Percentiles rank a stretch among this genome's conserved stretches.
These are phyloP conservation scores for Gymnocephalus cernua DNA, from an alignment of 2,113 vertebrate species.

Conservation along the genomic window DNA sequence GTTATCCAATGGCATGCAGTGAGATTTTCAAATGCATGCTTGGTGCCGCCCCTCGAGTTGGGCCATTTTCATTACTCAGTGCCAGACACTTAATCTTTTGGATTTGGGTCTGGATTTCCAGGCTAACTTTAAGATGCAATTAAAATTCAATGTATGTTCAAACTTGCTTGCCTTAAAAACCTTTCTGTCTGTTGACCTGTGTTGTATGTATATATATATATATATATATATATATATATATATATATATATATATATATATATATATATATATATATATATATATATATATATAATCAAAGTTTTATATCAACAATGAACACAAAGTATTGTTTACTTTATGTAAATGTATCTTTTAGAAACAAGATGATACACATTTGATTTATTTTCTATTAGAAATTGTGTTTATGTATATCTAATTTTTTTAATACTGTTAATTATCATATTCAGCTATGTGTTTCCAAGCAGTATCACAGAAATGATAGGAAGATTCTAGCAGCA, in stretches of 20 bases:
- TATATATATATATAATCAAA: background rate
- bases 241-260: no score
- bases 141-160: background rate
- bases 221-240: no score
- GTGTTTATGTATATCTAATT: background rate
- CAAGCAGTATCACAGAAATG: background rate
- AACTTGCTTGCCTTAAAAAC: background rate
- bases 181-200: background rate
- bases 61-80: no score
- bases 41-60: no score
- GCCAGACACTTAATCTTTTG: no score
- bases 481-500: constrained; percentile 11
- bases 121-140: background rate
- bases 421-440: constrained; percentile 3
- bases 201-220: background rate
- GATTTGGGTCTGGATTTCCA: no score
- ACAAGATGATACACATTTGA: no score
- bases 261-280: no score
- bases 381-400: background rate
- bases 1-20: no score
- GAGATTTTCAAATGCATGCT: no score
- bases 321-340: background rate
- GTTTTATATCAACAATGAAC: background rate
- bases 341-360: background rate
- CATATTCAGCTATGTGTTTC: background rate